These are phyloP conservation scores for Drosophila histrio DNA, from an alignment of 2,888 invertebrate species.

Conservation along the genomic window DNA sequence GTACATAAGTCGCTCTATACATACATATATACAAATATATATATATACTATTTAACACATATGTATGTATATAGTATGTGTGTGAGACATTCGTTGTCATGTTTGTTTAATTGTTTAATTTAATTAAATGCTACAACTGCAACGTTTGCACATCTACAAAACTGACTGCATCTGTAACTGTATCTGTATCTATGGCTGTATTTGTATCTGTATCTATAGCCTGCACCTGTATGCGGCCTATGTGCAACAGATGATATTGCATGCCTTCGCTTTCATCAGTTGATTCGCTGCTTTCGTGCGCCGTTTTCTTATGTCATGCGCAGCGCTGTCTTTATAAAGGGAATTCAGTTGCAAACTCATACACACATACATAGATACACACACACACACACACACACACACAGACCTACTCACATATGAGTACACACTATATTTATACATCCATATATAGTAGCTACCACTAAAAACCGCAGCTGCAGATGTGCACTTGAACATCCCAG, in stretches of 20 bases:
- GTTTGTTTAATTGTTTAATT: constrained; percentile 82
- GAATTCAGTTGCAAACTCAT: constrained; percentile 12
- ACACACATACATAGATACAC: constrained; percentile 5
- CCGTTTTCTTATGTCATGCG: constrained; percentile 73
- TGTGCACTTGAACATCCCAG: constrained; percentile 27
- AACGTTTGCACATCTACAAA: constrained; percentile 41
- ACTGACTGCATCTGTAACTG: constrained; percentile 14
- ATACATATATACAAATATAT: not conserved
- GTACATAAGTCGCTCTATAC: constrained; percentile 9
- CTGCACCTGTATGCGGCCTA: constrained; percentile 9
- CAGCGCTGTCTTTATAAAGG: constrained; percentile 42
- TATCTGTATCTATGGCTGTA: not conserved
- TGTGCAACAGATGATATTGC: constrained; percentile 73
- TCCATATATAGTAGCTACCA: constrained; percentile 37
- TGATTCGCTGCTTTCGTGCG: constrained; percentile 44
- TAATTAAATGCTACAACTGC: constrained; percentile 78
- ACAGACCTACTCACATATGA: not conserved
- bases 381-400: constrained; percentile 17
- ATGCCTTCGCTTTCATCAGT: constrained; percentile 58
- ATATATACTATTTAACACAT: not conserved
- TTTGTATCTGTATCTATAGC: constrained; percentile 9
- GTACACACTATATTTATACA: constrained; percentile 5
- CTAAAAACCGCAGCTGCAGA: constrained; percentile 20
- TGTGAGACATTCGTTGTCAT: constrained; percentile 35
- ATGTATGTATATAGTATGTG: not conserved